Conservation (phyloP, 2,797 vertebrate species). For the Pseudochirops cupreus region DNA sequence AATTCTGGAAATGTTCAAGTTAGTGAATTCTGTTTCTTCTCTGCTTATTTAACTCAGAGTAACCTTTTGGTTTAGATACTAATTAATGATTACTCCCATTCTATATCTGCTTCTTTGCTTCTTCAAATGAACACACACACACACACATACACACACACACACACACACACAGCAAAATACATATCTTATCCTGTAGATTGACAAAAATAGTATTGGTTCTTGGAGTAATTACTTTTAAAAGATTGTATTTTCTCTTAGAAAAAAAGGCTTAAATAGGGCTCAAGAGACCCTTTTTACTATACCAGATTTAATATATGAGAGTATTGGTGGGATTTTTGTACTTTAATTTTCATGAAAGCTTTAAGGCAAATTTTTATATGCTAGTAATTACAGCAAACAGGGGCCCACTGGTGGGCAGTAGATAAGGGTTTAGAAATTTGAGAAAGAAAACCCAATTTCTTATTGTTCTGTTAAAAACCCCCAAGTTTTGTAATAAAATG, state of each 20-base stretch:
- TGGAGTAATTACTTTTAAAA: constrained; percentile 70
- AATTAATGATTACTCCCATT: constrained; percentile 35
- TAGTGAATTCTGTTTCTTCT: constrained; percentile 61
- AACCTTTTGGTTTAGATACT: constrained; percentile 60
- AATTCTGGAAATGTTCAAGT: constrained; percentile 53
- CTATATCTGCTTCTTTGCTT: constrained; percentile 1
- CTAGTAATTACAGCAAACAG: constrained; percentile 44
- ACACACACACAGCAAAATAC: constrained; percentile 25
- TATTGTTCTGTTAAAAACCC: constrained; percentile 42
- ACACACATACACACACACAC: neutral
- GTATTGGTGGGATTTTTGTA: constrained; percentile 10
- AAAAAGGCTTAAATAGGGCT: constrained; percentile 33
- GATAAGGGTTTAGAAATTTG: constrained; percentile 45
- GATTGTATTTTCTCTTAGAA: constrained; percentile 66
- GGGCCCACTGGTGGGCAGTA: constrained; percentile 49
- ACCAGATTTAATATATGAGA: constrained; percentile 22
- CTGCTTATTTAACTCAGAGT: constrained; percentile 53
- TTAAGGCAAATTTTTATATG: constrained; percentile 43
- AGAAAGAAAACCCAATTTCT: constrained; percentile 44
- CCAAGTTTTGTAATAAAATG: constrained; percentile 43
- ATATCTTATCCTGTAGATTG: constrained; percentile 67
- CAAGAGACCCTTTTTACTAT: constrained; percentile 37
- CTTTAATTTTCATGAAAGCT: constrained; percentile 61
- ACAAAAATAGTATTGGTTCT: constrained; percentile 50
- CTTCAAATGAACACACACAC: neutral